phyloP scores from a whole-genome alignment of 2,113 vertebrate species.

The Proterorhinus semilunaris region DNA sequence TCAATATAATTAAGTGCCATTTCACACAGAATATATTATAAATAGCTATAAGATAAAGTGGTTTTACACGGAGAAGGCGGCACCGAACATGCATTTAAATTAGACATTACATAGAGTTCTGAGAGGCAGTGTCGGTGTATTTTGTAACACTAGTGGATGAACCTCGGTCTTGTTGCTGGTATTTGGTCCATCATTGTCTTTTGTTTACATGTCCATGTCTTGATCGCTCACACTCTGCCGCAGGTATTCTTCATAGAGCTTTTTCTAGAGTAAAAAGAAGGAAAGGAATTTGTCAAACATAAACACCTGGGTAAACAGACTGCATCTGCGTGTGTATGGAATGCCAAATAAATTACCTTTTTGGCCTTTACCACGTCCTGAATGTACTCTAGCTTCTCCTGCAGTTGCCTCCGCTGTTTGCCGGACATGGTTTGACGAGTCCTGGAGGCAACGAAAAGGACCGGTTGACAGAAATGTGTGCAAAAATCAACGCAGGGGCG shows the following conservation, averaged over 20 bases:
- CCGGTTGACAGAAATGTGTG: neutral
- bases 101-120: conserved; percentile 28
- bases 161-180: neutral
- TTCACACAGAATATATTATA: conserved; percentile 40
- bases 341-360: conserved; percentile 68
- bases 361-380: conserved; percentile 78
- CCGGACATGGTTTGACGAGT: conserved; percentile 76
- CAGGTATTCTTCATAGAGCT: conserved; percentile 83
- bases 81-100: conserved; percentile 29
- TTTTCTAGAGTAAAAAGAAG: conserved; percentile 62
- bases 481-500: neutral
- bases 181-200: conserved; percentile 11
- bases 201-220: conserved; percentile 71
- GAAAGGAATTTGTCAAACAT: neutral
- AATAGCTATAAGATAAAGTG: conserved; percentile 57
- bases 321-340: too few species aligned
- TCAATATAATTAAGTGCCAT: conserved; percentile 35
- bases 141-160: neutral
- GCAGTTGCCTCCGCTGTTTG: conserved; percentile 79
- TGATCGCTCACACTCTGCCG: conserved; percentile 82
- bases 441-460: conserved; percentile 46
- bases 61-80: conserved; percentile 32
- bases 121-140: conserved; percentile 21
- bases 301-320: too few species aligned
- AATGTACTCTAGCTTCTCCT: conserved; percentile 78